A percentile compares a stretch with the other conserved stretches of the same genome.
Conservation (phyloP, 2,797 vertebrate species). For the Pachyuromys duprasi region DNA sequence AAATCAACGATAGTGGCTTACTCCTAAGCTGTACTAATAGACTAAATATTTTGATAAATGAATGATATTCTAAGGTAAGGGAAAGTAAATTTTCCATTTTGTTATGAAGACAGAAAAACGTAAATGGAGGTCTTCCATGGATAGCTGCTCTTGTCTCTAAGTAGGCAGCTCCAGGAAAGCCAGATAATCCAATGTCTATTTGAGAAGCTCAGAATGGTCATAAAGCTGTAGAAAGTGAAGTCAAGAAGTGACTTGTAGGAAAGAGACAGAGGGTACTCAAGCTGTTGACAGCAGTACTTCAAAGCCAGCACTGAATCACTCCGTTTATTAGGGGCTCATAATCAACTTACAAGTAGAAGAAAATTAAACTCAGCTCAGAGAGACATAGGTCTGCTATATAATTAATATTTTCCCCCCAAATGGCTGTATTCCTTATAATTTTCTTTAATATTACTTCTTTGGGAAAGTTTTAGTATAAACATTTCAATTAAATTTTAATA, state of each 20-base stretch:
- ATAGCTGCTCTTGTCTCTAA: background rate
- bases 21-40: background rate
- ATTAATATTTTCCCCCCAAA: constrained; percentile 44
- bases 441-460: constrained; percentile 66
- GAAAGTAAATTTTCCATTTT: constrained; percentile 19
- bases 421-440: constrained; percentile 48
- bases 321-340: constrained; percentile 17
- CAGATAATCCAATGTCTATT: constrained; percentile 35
- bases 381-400: constrained; percentile 46
- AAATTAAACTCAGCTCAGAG: constrained; percentile 63
- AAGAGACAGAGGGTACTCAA: background rate
- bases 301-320: background rate
- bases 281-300: background rate
- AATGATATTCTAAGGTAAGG: background rate
- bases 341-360: constrained; percentile 60
- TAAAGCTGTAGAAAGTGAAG: background rate
- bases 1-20: background rate
- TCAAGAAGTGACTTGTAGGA: background rate
- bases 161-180: background rate
- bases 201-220: background rate
- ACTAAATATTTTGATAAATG: constrained; percentile 21
- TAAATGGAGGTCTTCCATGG: background rate
- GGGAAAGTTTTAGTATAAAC: constrained; percentile 77
- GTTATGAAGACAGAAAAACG: background rate
- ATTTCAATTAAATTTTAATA: constrained; percentile 86